A percentile compares a stretch with the other conserved stretches of the same genome.
Conservation (phyloP, 2,888 invertebrate genomes). For the Drosophila hamatofila region DNA sequence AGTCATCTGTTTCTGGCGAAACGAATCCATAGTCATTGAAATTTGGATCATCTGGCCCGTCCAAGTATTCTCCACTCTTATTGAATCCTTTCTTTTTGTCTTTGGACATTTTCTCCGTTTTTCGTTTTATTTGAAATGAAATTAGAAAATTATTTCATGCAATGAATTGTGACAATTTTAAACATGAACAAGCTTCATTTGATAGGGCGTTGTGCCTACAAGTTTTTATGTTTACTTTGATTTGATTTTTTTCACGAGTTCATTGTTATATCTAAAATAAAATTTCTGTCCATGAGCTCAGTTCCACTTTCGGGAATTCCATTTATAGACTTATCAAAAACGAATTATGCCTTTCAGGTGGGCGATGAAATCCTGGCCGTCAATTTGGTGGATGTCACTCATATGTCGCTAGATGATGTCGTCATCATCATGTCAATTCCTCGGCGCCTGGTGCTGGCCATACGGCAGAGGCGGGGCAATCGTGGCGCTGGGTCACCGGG, state of each 20-base stretch:
- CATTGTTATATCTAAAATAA: no score
- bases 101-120: not conserved
- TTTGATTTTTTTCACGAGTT: not conserved
- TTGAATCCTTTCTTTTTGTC: not conserved
- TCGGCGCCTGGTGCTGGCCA: slow-evolving; percentile 96
- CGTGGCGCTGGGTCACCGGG: slow-evolving; percentile 85
- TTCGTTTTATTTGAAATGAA: not conserved
- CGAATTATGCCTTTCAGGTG: slow-evolving; percentile 86
- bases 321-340: not conserved
- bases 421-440: slow-evolving; percentile 99
- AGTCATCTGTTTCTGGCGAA: not conserved
- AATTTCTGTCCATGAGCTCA: not conserved
- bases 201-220: rapidly evolving
- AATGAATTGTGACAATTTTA: not conserved
- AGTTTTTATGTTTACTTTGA: not conserved
- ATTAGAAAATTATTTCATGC: no score
- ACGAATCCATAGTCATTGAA: slow-evolving; percentile 12
- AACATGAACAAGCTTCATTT: not conserved
- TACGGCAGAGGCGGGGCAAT: slow-evolving; percentile 92
- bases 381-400: slow-evolving; percentile 98
- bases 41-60: slow-evolving; percentile 6
- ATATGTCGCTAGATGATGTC: slow-evolving; percentile 99
- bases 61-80: not conserved
- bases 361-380: slow-evolving; percentile 99
- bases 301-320: not conserved